Evolutionary conservation across 2,113 vertebrate genomes (phyloP).

Genomic region (Stegastes partitus): DNA sequence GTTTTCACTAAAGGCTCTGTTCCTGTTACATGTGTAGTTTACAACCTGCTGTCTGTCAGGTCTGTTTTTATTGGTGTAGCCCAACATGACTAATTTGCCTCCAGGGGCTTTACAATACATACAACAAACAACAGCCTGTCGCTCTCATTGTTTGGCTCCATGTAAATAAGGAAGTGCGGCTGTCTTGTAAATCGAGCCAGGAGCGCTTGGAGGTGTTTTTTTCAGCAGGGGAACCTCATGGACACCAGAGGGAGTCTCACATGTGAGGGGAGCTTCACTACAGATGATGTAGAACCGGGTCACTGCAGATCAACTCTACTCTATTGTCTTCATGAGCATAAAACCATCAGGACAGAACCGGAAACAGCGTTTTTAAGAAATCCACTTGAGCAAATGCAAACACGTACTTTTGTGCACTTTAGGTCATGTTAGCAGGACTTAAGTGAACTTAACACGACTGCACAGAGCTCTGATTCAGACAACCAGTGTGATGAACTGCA

Average conservation of each 20-base stretch:
- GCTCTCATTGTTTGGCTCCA: not conserved
- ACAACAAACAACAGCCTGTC: fast-evolving
- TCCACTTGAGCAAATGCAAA: too few relatives aligned
- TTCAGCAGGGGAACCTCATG: not conserved
- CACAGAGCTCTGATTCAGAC: too few relatives aligned
- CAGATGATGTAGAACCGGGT: not conserved
- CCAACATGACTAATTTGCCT: not conserved
- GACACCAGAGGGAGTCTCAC: conserved; percentile 54
- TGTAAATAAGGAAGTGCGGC: not conserved
- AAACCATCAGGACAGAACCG: too few relatives aligned
- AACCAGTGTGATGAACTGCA: too few relatives aligned
- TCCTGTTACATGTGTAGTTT: too few relatives aligned
- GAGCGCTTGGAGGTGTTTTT: not conserved
- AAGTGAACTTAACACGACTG: too few relatives aligned
- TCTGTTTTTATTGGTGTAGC: not conserved
- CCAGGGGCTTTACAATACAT: not conserved
- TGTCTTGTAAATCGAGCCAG: not conserved
- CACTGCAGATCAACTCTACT: too few relatives aligned
- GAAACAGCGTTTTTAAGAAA: too few relatives aligned
- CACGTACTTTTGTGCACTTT: too few relatives aligned
- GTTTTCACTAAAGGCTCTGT: too few relatives aligned
- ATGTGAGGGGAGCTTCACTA: not conserved
- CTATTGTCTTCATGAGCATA: too few relatives aligned
- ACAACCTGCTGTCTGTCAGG: not conserved
- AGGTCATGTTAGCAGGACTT: too few relatives aligned